Conservation (phyloP, 2,797 vertebrate genomes). For the Schizopygopsis malacanthus region DNA sequence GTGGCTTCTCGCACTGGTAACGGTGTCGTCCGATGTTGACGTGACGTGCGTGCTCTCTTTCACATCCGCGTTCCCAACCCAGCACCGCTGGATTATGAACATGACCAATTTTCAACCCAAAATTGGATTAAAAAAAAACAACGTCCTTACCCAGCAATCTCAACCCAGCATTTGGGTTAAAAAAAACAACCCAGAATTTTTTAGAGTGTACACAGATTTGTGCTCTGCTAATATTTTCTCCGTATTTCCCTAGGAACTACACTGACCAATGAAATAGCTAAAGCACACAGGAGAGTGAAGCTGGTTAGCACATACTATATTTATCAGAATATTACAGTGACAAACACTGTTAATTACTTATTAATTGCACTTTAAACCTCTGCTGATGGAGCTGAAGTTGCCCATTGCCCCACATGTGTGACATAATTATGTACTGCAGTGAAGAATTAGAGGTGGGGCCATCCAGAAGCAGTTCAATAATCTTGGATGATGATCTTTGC, state of each 20-base stretch:
- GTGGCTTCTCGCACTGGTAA: no score
- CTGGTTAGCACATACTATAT: conserved; percentile 31
- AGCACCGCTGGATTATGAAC: no score
- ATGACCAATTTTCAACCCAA: no score
- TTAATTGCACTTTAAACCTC: conserved; percentile 39
- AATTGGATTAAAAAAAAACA: no score
- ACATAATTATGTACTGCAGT: conserved; percentile 34
- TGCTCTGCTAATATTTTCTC: conserved; percentile 4
- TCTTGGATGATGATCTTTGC: neutral
- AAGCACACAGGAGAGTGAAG: conserved; percentile 30
- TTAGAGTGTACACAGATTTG: neutral
- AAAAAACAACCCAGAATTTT: no score
- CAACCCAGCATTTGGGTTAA: no score
- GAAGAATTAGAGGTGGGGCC: conserved; percentile 26
- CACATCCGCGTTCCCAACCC: no score
- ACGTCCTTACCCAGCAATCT: no score
- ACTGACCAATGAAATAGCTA: conserved; percentile 35
- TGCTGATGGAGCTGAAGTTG: conserved; percentile 29
- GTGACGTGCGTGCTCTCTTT: no score
- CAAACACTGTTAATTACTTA: conserved; percentile 25
- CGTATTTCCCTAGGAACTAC: neutral
- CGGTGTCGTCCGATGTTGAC: no score
- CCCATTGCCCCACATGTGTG: conserved; percentile 19
- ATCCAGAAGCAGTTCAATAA: conserved; percentile 27
- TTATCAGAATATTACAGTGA: conserved; percentile 33